Evolutionary conservation across 2,888 invertebrate genomes (phyloP).

Genomic region (Cerceris rybyensis): DNA sequence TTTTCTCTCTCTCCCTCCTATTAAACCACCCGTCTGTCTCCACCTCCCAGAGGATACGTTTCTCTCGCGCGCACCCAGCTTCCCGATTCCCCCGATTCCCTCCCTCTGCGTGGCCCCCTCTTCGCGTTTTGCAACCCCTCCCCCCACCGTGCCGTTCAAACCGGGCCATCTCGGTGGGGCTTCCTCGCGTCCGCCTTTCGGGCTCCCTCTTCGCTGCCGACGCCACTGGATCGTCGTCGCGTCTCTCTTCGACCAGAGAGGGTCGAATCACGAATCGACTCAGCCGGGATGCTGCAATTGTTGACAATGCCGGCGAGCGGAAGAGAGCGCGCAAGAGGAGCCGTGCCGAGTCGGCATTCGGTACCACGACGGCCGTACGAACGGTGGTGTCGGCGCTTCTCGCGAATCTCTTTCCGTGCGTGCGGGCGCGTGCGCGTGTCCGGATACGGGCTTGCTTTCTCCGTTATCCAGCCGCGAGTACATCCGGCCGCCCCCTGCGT

Average conservation of each 20-base stretch:
- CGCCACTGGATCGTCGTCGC: constrained; percentile 56
- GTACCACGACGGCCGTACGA: constrained; percentile 66
- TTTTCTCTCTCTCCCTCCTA: constrained; percentile 19
- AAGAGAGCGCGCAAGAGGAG: constrained; percentile 56
- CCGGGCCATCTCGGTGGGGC: background rate
- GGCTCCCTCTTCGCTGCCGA: constrained; percentile 61
- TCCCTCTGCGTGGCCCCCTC: background rate
- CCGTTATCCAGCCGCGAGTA: constrained; percentile 10
- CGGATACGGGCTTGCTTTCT: constrained; percentile 6
- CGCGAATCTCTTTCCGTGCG: constrained; percentile 37
- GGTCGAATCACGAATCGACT: constrained; percentile 71
- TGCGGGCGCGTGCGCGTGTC: constrained; percentile 59
- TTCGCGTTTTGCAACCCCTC: background rate
- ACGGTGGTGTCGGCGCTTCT: constrained; percentile 54
- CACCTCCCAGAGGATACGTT: background rate
- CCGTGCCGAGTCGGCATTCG: constrained; percentile 67
- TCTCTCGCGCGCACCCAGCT: constrained; percentile 4
- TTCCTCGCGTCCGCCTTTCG: constrained; percentile 44
- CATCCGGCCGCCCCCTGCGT: background rate
- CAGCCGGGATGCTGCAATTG: constrained; percentile 78
- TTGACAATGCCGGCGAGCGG: constrained; percentile 73
- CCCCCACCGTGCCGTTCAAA: background rate
- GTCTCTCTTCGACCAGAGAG: constrained; percentile 59
- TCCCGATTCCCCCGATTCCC: constrained; percentile 16
- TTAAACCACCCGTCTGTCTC: background rate